Conservation (phyloP, 2,113 vertebrate genomes). For the Proteles cristata region DNA sequence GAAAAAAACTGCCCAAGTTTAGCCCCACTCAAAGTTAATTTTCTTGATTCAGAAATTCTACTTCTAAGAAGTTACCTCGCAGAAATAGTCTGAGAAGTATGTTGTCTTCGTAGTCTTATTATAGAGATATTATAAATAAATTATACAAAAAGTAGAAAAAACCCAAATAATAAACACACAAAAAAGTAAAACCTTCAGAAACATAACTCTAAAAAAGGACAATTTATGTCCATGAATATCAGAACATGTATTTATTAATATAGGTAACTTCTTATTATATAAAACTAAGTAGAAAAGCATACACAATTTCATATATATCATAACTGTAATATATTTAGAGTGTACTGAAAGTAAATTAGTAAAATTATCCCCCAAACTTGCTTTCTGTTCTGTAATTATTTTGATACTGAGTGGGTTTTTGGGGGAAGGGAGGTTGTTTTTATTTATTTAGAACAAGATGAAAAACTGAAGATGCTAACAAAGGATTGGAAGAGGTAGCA, state of each 20-base stretch:
- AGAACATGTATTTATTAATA: neutral
- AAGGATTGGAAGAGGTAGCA: neutral
- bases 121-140: neutral
- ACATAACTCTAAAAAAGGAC: neutral
- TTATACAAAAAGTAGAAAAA: neutral
- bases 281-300: neutral
- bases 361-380: neutral
- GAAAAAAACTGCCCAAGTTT: neutral
- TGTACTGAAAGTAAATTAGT: neutral
- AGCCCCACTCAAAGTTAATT: neutral
- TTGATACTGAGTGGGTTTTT: neutral
- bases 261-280: neutral
- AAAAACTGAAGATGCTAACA: neutral
- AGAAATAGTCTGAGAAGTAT: neutral
- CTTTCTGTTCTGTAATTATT: neutral
- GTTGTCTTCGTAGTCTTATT: neutral
- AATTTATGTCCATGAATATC: neutral
- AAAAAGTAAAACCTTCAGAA: neutral
- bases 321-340: neutral
- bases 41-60: neutral
- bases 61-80: neutral
- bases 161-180: neutral
- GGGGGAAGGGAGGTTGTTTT: neutral
- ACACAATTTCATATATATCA: neutral
- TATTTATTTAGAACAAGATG: neutral